phyloP scores from a whole-genome alignment of 2,888 invertebrate species.

The Aricia artaxerxes region DNA sequence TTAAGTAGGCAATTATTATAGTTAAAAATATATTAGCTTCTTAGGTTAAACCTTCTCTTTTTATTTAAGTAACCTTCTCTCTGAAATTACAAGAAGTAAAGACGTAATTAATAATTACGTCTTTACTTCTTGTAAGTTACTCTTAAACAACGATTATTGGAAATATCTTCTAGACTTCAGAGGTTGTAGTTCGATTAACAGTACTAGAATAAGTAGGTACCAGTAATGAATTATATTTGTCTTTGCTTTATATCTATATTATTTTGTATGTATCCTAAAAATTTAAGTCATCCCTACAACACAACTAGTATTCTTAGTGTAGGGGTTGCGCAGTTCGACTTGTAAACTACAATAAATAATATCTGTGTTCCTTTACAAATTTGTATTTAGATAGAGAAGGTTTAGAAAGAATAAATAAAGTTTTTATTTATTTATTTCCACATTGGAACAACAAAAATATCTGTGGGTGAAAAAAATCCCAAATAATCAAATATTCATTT shows the following conservation, averaged over 20 bases:
- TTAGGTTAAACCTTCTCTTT: not conserved
- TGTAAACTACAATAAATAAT: no score
- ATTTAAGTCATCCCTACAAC: no score
- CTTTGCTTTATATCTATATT: no score
- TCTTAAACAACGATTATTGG: not conserved
- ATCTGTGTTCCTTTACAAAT: no score
- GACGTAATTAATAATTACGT: not conserved
- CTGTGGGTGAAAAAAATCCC: not conserved
- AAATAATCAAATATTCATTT: not conserved
- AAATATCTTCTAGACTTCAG: not conserved
- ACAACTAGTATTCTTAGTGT: no score
- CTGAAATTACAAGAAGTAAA: not conserved
- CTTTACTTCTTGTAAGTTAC: not conserved
- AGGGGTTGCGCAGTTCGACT: no score
- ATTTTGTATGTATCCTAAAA: no score
- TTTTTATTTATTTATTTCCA: not conserved
- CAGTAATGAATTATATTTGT: no score
- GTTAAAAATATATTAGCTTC: not conserved
- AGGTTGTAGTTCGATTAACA: not conserved
- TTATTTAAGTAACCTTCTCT: not conserved
- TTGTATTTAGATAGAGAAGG: no score
- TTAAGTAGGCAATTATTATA: slow-evolving; percentile 22
- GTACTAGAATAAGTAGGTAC: no score
- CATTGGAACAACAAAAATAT: not conserved
- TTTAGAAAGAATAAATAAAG: no score